These are phyloP conservation scores for Drosophila simulans DNA, from an alignment of 1,140 invertebrate genomes.

Conservation along the genomic window DNA sequence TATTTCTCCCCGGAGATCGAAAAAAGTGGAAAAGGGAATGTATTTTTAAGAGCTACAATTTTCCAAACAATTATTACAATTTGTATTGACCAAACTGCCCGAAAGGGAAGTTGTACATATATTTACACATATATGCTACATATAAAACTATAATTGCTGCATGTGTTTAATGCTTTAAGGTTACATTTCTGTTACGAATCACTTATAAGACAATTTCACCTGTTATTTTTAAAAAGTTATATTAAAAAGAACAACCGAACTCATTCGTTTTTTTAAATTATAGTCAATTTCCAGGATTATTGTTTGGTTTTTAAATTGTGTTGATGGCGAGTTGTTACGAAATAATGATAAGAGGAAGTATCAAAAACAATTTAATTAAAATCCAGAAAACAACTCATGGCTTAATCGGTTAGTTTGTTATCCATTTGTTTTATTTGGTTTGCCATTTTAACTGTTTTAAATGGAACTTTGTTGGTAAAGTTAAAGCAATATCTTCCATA, in stretches of 20 bases:
- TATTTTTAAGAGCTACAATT: conserved; percentile 76
- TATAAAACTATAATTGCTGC: not conserved
- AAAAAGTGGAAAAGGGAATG: conserved; percentile 28
- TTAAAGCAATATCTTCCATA: too few species aligned
- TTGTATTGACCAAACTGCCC: conserved; percentile 57
- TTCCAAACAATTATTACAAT: conserved; percentile 80
- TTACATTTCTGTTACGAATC: not conserved
- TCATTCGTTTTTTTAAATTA: not conserved
- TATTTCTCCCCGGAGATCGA: conserved; percentile 51
- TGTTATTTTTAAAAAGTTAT: too few species aligned
- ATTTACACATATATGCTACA: conserved; percentile 3
- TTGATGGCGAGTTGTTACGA: too few species aligned
- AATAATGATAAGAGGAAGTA: too few species aligned
- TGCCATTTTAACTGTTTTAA: too few species aligned
- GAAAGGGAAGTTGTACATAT: conserved; percentile 26
- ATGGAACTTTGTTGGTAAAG: too few species aligned
- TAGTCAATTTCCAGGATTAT: too few species aligned
- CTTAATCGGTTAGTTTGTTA: too few species aligned
- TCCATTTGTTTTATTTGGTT: too few species aligned
- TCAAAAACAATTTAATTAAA: too few species aligned
- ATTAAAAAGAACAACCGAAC: not conserved
- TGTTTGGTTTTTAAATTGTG: too few species aligned
- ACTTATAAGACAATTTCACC: not conserved
- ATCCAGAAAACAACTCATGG: too few species aligned
- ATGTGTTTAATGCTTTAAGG: conserved; percentile 33